A percentile compares a stretch with the other conserved stretches of the same genome.
Evolutionary conservation across 2,113 vertebrate genomes (phyloP).

Genomic region (Chaenocephalus aceratus): DNA sequence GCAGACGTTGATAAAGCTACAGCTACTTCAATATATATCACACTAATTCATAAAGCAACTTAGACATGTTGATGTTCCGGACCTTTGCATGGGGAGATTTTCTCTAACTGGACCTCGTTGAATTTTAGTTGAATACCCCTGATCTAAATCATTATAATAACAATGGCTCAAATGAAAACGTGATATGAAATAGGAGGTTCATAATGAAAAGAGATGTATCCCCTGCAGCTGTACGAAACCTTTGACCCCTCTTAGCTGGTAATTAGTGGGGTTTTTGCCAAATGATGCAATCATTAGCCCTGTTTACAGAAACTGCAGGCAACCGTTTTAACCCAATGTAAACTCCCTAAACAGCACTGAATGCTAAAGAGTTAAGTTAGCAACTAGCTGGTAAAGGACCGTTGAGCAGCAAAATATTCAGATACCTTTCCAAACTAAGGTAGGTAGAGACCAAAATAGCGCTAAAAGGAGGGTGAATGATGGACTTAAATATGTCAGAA

Average conservation of each 20-base stretch:
- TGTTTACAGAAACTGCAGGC: neutral
- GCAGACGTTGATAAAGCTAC: too few relatives aligned
- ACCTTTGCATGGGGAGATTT: too few relatives aligned
- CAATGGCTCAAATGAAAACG: neutral
- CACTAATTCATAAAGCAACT: too few relatives aligned
- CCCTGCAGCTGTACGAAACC: neutral
- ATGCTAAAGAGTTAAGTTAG: neutral
- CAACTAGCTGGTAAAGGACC: neutral
- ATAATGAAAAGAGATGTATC: neutral
- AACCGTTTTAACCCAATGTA: neutral
- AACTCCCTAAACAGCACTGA: neutral
- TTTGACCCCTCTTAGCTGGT: neutral
- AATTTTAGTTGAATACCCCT: too few relatives aligned
- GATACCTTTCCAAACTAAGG: neutral
- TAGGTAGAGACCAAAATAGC: neutral
- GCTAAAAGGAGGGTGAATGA: neutral
- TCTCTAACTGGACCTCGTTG: too few relatives aligned
- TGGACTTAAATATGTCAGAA: neutral
- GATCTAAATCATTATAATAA: neutral
- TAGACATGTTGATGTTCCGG: too few relatives aligned
- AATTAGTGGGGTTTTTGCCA: neutral
- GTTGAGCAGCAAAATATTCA: neutral
- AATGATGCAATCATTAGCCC: neutral
- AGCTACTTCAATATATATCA: too few relatives aligned
- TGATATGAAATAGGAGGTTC: neutral